Evolutionary conservation across 2,113 vertebrate genomes (phyloP).

Genomic region (Typhlomys cinereus): DNA sequence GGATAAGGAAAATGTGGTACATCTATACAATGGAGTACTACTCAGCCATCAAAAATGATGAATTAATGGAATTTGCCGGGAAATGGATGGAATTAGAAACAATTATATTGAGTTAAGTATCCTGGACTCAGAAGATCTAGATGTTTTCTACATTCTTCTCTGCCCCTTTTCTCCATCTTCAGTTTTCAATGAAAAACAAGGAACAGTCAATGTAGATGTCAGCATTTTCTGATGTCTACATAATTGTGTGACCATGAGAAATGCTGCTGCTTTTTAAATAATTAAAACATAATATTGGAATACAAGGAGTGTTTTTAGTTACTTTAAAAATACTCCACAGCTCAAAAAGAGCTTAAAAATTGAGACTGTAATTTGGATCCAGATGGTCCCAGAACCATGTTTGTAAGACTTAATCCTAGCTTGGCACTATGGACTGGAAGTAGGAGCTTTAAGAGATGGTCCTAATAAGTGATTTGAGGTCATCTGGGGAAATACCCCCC

Average conservation of each 20-base stretch:
- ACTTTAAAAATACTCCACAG: neutral
- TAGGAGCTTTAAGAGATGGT: neutral
- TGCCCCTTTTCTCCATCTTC: neutral
- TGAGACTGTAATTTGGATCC: too few species aligned
- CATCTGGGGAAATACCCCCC: rapidly evolving
- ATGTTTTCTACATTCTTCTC: neutral
- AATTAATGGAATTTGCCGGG: too few species aligned
- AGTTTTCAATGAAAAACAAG: neutral
- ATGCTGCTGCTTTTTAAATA: too few species aligned
- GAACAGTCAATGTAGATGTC: neutral
- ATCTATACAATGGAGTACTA: too few species aligned
- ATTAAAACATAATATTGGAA: neutral
- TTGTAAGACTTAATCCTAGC: too few species aligned
- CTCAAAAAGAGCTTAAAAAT: neutral
- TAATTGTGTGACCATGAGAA: neutral
- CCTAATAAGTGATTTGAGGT: rapidly evolving
- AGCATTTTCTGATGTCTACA: neutral
- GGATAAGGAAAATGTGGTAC: too few species aligned
- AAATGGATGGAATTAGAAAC: too few species aligned
- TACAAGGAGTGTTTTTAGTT: neutral
- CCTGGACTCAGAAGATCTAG: too few species aligned
- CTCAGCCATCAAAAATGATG: too few species aligned
- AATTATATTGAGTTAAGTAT: too few species aligned
- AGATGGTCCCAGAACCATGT: neutral
- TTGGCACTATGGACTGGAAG: too few species aligned